A percentile compares a stretch with the other conserved stretches of the same genome.
These are phyloP conservation scores for Cataglyphis albicans DNA, from an alignment of 2,888 invertebrate genomes.

Conservation along the genomic window DNA sequence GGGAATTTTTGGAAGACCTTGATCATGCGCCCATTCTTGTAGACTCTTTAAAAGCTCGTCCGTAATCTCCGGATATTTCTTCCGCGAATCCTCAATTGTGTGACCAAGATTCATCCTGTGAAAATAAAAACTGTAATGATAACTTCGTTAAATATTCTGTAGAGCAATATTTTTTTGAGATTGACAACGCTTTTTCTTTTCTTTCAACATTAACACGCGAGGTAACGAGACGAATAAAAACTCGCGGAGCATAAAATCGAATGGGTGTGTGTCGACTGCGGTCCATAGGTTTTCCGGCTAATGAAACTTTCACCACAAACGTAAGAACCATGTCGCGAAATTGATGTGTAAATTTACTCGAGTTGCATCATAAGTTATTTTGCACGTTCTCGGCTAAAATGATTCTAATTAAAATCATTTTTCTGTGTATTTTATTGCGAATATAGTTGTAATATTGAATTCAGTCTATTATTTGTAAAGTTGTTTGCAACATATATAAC, in stretches of 20 bases:
- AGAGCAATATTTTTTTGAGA: neutral
- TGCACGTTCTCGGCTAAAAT: neutral
- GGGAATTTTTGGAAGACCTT: constrained; percentile 76
- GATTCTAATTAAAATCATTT: constrained; percentile 3
- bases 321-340: neutral
- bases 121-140: neutral
- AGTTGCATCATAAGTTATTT: constrained; percentile 8
- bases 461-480: neutral
- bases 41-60: constrained; percentile 75
- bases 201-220: neutral
- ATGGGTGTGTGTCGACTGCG: neutral
- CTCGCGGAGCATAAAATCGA: neutral
- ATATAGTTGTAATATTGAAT: constrained; percentile 15
- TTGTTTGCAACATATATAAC: neutral
- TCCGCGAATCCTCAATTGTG: constrained; percentile 74
- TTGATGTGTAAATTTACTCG: neutral
- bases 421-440: neutral
- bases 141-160: neutral
- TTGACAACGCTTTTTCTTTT: neutral
- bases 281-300: neutral
- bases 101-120: constrained; percentile 79
- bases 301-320: constrained; percentile 32
- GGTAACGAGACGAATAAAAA: neutral
- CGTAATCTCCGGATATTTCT: constrained; percentile 76
- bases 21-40: constrained; percentile 73